Base-by-base conservation (phyloP, 2,797 vertebrate genomes). In the Poliocrania exsul region DNA sequence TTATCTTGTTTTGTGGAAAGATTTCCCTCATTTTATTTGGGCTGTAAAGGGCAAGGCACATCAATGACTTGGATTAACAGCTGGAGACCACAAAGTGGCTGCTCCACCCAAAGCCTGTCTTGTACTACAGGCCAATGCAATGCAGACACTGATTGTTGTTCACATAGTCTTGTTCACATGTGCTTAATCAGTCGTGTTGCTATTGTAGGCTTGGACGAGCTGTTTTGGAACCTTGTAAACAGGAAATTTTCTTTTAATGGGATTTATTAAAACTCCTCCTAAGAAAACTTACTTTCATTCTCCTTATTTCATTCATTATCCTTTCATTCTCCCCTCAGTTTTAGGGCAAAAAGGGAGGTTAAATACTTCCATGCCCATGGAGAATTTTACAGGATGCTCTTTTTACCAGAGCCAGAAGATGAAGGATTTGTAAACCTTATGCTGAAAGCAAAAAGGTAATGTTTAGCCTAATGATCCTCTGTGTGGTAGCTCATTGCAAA, bases 121-220 rank as follows among this genome's bases (percentile, higher is more conserved):
- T 4, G 20, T 6, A 14, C 16, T 1, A 1, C 14, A 23, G 51
- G 50, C 70, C 56, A 51, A 4, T 1, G 7, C 46, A 13, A 2
- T 5, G 61, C 49, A 58, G 47, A 6, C 23, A 3, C 49, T 1
- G 4, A 21, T 2, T 10, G 15, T 4, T 16, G 3, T 8, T 71
- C 84, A 8, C 61, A 16, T 33, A 28, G 33, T 75, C 66, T 53
- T 65, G 17, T 87, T 85, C n/a, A 28, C 5, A 4, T 37, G 21
- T 44, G 25, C 33, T 72, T 35, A 25, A 35, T 40, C 0, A 0
- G 12, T 28, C 4, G 0, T 42, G 49, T 13, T 70, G 60, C n/a
- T 70, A 1, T 11, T 88, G 17, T 23, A 33, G 54, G 23, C 58
- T 87, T 69, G 69, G n/a, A 88, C 46, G 67, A 65, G 53, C 33